These are phyloP conservation scores for Ceramica pisi DNA, from an alignment of 2,888 invertebrate species.

Conservation along the genomic window DNA sequence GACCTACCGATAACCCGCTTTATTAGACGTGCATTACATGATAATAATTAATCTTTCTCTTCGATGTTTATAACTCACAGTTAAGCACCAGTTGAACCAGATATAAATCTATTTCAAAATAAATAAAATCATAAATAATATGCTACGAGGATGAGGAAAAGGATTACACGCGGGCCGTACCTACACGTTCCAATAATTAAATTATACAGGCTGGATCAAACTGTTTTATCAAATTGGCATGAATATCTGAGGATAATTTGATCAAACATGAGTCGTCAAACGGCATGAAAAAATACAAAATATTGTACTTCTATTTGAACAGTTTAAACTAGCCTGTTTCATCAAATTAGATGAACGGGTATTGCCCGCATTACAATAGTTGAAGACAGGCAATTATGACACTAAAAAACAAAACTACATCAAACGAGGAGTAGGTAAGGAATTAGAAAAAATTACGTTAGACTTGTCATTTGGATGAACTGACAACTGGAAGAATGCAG, in stretches of 20 bases:
- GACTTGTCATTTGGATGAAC: neutral
- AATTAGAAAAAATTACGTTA: neutral
- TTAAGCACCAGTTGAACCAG: neutral
- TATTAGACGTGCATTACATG: slow-evolving; percentile 26
- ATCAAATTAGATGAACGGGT: no score
- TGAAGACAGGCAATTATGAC: no score
- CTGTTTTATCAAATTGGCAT: no score
- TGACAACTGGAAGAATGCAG: neutral
- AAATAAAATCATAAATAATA: neutral
- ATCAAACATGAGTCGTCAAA: no score
- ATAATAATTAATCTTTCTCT: slow-evolving; percentile 47
- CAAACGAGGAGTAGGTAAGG: neutral
- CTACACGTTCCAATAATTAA: no score
- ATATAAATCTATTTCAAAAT: slow-evolving; percentile 11
- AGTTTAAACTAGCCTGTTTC: no score
- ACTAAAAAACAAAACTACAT: no score
- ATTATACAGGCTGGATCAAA: no score
- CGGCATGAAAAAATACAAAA: no score
- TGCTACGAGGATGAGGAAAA: neutral
- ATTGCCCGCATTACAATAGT: neutral
- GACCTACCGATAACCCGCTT: slow-evolving; percentile 56
- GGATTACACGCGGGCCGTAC: no score
- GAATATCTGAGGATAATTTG: no score
- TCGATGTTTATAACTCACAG: slow-evolving; percentile 12
- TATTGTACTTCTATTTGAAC: no score